These are phyloP conservation scores for Rhinella marina DNA, from an alignment of 2,797 vertebrate species.

Conservation along the genomic window DNA sequence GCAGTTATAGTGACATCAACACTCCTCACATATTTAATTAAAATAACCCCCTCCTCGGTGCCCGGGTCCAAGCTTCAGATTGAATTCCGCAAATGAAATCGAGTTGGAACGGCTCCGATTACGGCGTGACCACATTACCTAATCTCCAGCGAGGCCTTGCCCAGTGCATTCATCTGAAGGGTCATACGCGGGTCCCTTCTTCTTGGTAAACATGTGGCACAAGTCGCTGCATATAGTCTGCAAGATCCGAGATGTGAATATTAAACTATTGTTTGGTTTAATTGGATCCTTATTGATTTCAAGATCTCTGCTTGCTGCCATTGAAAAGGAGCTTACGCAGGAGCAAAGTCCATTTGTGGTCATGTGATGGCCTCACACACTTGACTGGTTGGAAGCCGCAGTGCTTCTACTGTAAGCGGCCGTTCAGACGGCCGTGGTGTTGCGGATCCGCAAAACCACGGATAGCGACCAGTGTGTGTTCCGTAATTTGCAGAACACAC, in stretches of 20 bases:
- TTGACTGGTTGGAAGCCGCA: too few species aligned
- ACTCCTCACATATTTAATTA: constrained; percentile 57
- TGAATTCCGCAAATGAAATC: constrained; percentile 24
- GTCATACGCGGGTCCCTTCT: neutral
- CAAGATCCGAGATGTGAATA: neutral
- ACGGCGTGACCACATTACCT: constrained; percentile 31
- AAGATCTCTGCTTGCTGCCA: too few species aligned
- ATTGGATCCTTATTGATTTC: too few species aligned
- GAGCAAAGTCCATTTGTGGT: too few species aligned
- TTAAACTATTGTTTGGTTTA: too few species aligned
- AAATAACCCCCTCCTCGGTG: constrained; percentile 26
- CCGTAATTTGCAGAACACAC: too few species aligned
- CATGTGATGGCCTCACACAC: too few species aligned
- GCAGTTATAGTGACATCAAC: constrained; percentile 50
- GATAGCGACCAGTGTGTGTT: too few species aligned
- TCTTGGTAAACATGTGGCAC: neutral
- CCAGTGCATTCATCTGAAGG: neutral
- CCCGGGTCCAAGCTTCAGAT: constrained; percentile 17
- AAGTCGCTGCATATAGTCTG: neutral
- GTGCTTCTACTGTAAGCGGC: too few species aligned
- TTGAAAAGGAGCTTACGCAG: too few species aligned
- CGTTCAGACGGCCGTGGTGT: too few species aligned
- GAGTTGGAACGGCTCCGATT: constrained; percentile 22
- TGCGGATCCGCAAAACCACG: too few species aligned
- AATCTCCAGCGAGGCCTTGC: constrained; percentile 12